Percentiles rank a stretch among this genome's conserved stretches.
phyloP scores from a whole-genome alignment of 2,113 vertebrate species.

The Pangasianodon hypophthalmus region DNA sequence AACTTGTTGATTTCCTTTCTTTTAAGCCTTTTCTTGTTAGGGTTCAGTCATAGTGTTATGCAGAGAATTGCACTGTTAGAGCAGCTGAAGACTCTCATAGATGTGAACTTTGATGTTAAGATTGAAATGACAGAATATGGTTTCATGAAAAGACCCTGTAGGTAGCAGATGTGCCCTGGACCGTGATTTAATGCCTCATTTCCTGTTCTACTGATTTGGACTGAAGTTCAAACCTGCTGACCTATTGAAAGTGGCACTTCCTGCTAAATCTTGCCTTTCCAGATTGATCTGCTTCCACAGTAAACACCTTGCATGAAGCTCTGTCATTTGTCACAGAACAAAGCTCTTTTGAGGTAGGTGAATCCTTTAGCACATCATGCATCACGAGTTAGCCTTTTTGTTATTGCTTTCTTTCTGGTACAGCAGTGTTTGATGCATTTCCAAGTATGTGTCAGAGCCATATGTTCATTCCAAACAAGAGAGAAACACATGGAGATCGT shows the following conservation, averaged over 20 bases:
- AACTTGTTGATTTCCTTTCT: background rate
- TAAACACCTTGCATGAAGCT: background rate
- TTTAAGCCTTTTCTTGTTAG: background rate
- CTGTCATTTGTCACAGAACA: background rate
- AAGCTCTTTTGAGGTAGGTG: background rate
- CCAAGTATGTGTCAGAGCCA: background rate
- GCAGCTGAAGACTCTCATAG: background rate
- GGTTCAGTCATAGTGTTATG: background rate
- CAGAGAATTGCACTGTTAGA: background rate
- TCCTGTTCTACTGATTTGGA: no score
- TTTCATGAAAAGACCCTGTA: background rate
- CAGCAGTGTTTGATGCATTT: background rate
- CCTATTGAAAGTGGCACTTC: background rate
- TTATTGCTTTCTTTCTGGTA: background rate
- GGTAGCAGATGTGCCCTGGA: background rate
- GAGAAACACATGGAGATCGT: background rate
- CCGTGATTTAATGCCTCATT: background rate
- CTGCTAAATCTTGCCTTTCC: background rate
- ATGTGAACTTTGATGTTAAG: background rate
- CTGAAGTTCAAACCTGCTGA: background rate
- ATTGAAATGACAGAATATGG: background rate
- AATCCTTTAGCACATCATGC: background rate
- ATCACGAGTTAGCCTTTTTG: background rate
- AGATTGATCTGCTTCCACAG: background rate
- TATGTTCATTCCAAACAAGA: conserved; percentile 4